Percentiles rank a stretch among this genome's conserved stretches.
phyloP scores from a whole-genome alignment of 2,797 vertebrate genomes.

The Melopsittacus undulatus region DNA sequence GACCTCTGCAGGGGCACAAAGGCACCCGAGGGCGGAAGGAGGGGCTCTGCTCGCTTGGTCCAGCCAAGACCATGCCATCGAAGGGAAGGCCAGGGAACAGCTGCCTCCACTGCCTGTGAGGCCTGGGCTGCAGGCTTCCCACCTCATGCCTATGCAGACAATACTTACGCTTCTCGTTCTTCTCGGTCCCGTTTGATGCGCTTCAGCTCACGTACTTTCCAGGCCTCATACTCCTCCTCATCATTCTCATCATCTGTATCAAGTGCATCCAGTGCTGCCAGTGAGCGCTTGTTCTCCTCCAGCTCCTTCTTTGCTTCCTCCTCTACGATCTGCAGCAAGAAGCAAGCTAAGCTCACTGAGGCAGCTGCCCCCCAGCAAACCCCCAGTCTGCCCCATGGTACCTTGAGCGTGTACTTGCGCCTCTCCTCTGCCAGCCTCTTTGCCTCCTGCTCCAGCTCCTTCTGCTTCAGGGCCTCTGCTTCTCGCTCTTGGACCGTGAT shows the following conservation, averaged over 20 bases:
- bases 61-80: background rate
- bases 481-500: constrained; percentile 95
- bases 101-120: rapidly evolving
- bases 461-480: constrained; percentile 88
- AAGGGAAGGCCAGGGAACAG: background rate
- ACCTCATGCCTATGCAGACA: background rate
- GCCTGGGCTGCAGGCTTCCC: background rate
- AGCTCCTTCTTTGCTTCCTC: constrained; percentile 97
- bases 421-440: constrained; percentile 91
- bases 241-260: constrained; percentile 98
- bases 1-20: background rate
- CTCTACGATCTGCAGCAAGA: constrained; percentile 86
- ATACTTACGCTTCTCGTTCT: constrained; percentile 89
- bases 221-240: constrained; percentile 96
- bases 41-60: background rate
- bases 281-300: constrained; percentile 92
- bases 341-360: background rate
- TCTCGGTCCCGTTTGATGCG: constrained; percentile 97
- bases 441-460: constrained; percentile 90
- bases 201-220: constrained; percentile 97
- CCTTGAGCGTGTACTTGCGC: constrained; percentile 95
- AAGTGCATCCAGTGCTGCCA: constrained; percentile 91
- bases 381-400: background rate
- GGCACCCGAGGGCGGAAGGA: rapidly evolving
- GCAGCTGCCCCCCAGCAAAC: rapidly evolving